Base-by-base conservation (phyloP, 2,113 vertebrate genomes). In the Pterocles gutturalis region DNA sequence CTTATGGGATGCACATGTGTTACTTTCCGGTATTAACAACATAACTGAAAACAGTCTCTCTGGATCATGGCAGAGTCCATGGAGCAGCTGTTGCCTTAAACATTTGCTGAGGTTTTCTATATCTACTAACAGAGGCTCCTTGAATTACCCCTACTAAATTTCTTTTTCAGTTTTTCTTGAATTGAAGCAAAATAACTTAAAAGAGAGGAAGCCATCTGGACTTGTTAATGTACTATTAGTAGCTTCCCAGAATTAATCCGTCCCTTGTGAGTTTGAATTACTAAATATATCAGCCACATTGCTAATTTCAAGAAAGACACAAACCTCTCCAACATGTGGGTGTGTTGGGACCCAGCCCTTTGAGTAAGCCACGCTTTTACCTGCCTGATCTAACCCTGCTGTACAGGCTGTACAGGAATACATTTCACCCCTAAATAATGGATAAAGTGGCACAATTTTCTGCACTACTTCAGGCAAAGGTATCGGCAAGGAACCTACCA, bases 151-250 rank as follows among this genome's bases (percentile, higher is more conserved):
- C 76, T 64, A 69, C 70, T 58, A 57, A 8, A 71, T 90, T 79
- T 86, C 75, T 73, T 72, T 49, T 77, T 58, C 75, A 76, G 41
- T n/a, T 75, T 69, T 77, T 55, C 83, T n/a, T 17, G 17, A 90
- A 88, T 87, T 85, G 51, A 83, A 88, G 85, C 93, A 93, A 87
- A 90, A 88, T 60, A 85, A 77, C 83, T 92, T 70, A 53, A 83
- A 94, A 77, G 84, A 83, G 83, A 83, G 67, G 36, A 73, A 90
- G 83, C 96, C 93, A 96, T 95, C 93, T 93, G 94, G 92, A 90
- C 51, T 87, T 91, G 89, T 79, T 93, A 91, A 94, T 75, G 89
- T 46, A 67, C 91, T 95, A 89, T 85, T 81, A 91, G 87, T 33
- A 94, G 90, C 91, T 94, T 87, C 79, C 93, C 80, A 72, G 85